These are phyloP conservation scores for Petromus typicus DNA, from an alignment of 2,113 vertebrate genomes.

Conservation along the genomic window DNA sequence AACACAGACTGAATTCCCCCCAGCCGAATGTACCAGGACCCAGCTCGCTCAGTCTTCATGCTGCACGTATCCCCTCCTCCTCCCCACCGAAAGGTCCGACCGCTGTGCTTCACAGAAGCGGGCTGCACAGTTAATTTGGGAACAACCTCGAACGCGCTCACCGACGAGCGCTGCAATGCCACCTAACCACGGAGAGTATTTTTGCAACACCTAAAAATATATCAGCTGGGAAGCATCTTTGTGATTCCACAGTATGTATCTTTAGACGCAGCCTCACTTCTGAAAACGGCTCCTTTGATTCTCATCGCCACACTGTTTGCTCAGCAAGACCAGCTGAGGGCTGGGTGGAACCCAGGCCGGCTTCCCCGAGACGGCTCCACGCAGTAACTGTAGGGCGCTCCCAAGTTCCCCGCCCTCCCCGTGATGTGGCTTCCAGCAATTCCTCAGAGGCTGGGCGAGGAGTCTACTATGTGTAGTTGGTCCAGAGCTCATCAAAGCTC, in stretches of 20 bases:
- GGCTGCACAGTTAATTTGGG: not conserved
- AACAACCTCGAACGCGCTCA: constrained; percentile 1
- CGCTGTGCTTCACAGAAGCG: not conserved
- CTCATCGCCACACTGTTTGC: not conserved
- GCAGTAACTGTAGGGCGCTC: constrained; percentile 34
- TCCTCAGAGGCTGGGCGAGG: not conserved
- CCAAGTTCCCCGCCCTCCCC: not conserved
- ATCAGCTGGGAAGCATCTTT: not conserved
- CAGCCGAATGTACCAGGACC: not conserved
- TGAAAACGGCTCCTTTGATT: constrained; percentile 4
- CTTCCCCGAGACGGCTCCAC: constrained; percentile 20
- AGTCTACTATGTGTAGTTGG: not conserved
- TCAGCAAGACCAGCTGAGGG: not conserved
- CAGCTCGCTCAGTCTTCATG: rapidly evolving
- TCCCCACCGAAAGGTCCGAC: not conserved
- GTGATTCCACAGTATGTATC: constrained; percentile 15
- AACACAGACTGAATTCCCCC: not conserved
- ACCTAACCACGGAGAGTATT: not conserved
- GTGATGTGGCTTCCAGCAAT: constrained; percentile 60
- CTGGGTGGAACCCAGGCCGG: not conserved
- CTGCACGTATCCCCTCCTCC: rapidly evolving
- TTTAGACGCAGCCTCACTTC: constrained; percentile 29
- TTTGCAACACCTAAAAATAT: constrained; percentile 60
- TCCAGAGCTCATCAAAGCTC: not conserved
- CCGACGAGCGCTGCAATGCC: constrained; percentile 38